phyloP scores from a whole-genome alignment of 2,888 invertebrate genomes.

The Nebria brevicollis region DNA sequence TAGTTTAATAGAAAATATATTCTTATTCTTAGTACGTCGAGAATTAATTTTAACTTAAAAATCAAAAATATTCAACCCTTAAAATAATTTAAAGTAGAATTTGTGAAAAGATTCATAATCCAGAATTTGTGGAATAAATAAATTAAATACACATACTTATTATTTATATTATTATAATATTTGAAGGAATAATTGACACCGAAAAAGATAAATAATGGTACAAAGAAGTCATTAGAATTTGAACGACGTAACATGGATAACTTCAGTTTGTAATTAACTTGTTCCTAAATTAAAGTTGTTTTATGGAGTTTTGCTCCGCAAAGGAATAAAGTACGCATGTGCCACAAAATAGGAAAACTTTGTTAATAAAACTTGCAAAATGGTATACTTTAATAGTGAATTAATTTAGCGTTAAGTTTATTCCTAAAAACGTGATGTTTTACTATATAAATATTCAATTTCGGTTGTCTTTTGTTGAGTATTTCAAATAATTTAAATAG shows the following conservation, averaged over 20 bases:
- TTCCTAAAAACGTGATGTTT: neutral
- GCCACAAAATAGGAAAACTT: slow-evolving; percentile 1
- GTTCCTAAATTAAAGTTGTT: neutral
- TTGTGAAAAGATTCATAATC: too few relatives aligned
- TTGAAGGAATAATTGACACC: neutral
- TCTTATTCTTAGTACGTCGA: too few relatives aligned
- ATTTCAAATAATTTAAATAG: too few relatives aligned
- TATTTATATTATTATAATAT: too few relatives aligned
- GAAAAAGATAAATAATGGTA: neutral
- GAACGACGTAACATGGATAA: slow-evolving; percentile 1
- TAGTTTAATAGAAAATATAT: too few relatives aligned
- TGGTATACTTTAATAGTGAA: neutral
- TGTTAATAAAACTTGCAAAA: slow-evolving; percentile 1
- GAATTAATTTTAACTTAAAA: too few relatives aligned
- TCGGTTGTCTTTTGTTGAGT: neutral
- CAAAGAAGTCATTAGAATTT: slow-evolving; percentile 1
- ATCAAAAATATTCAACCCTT: too few relatives aligned
- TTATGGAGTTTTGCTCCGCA: neutral
- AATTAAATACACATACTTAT: too few relatives aligned
- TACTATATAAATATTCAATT: neutral
- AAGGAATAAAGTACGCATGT: neutral
- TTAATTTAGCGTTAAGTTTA: neutral
- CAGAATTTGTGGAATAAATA: too few relatives aligned
- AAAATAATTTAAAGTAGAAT: too few relatives aligned
- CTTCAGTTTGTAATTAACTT: slow-evolving; percentile 1